Evolutionary conservation across 2,797 vertebrate genomes (phyloP), one percentile per base, ranked within the genome.

Genomic region (Enteromius trimaculatus): DNA sequence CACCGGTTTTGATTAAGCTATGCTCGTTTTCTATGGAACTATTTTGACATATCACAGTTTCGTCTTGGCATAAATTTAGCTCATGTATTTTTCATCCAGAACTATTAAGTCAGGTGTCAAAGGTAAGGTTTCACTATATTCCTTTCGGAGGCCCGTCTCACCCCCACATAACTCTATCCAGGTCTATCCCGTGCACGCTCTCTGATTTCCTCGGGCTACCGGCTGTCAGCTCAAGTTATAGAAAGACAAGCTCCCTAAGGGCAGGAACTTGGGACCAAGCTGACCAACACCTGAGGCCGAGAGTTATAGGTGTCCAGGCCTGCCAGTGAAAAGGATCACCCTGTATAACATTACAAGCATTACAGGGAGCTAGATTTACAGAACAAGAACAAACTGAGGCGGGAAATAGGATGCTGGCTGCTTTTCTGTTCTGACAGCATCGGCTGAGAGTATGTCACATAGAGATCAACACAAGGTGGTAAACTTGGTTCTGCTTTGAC

Each of bases 281-380:
- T 89, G 85, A 89, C 84, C 85, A 83, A 71, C 53, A 26, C 69
- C 44, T 29, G 62, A 84, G 62, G 76, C 68, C 62, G 76, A 79
- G 69, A 84, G 60, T 81, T 80, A 83, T 55, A 82, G 75, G 80
- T 87, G 79, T 87, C 84, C 89, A 88, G 84, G 82, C 74, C 68
- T 81, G 81, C 87, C 83, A 68, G 80, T 90, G 87, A 93, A 93
- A 66, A 14, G 90, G 91, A 94, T 90, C 88, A 77, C 81, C 78
- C 42, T 79, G 86, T 87, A 86, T 93, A 87, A 85, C 77, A 87
- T 92, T 94, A 91, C 92, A 77, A 82, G 83, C 88, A 89, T 87
- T 89, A 81, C 81, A 87, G 23, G 62, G 58, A 88, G 85, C 69
- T 88, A 76, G 90, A 89, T 87, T 82, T 85, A 86, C 85, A 91